Base-by-base conservation (phyloP, 2,797 vertebrate genomes). In the Anolis apletophallus region DNA sequence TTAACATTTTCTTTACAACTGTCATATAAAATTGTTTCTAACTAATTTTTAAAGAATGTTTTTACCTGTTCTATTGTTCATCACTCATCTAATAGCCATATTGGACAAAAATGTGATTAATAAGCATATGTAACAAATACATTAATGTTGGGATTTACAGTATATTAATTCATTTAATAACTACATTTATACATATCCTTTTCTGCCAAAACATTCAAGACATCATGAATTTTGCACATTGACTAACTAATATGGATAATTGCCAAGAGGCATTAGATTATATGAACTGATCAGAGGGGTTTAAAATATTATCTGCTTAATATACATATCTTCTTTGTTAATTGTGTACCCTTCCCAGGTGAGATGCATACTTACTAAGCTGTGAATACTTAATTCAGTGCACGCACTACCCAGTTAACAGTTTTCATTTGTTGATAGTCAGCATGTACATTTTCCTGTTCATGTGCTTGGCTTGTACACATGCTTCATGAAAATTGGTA, bases 141-240 rank as follows among this genome's bases (percentile, higher is more conserved):
- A 59, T 59, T 17, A 59, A 54, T 54, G 67, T 64, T 19, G 26
- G 3, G 57, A 21, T 64, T 34, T 11, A 64, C 75, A n/a, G n/a
- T n/a, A n/a, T n/a, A 19, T 84, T 29, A 29, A 52, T 54, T 74
- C 36, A 81, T 14, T 21, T 54, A 40, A n/a, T 52, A 11, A 81
- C 32, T 80, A 8, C 26, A 11, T 73, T 73, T 74, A 67, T 67
- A 84, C 67, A 75, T 34, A n/a, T 26, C 52, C 36, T 68, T 46
- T 46, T 87, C 72, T 81, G 34, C 17, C 72, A 76, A 87, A 61
- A 12, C 14, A 46, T 61, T 21, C 55, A 57, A 57, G 21, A 84
- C 17, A 74, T 3, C 14, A 50, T 52, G 72, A 75, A 75, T 64
- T 21, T 74, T 74, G 8, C 55, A 67, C 21, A 68, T 54, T 55